Base-by-base conservation (phyloP, 2,888 invertebrate genomes). In the Thecocarcelia acutangulata region DNA sequence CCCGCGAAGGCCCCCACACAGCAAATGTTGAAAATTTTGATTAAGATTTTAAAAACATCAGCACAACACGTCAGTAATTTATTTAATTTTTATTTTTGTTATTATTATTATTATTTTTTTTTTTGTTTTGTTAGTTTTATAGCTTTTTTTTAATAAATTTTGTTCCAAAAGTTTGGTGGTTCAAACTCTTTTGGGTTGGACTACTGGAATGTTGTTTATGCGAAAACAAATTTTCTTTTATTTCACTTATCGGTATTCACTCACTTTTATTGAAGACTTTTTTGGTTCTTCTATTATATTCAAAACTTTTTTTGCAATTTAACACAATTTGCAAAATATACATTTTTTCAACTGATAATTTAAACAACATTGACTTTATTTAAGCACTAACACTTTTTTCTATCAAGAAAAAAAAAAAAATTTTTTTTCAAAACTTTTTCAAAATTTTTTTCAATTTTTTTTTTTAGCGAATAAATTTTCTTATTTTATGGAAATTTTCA, bases 1-100 rank as follows among this genome's bases (percentile, higher is more conserved):
- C 74, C 82, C 82, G 78, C 86, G 85, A 86, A 85, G 87, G 89
- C 88, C 88, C 88, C 88, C 88, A 88, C 89, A 86, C 86, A 84
- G 84, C 84, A 84, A 85, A 78, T 54, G 82, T 70, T 78, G 72
- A 78, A 56, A 84, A 46, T 79, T 59, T 78, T 59, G 59, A 70
- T 84, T 59, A 72, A 54, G 79, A 63, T 83, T 83, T 77, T 83
- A 84, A 84, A 73, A 84, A 83, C 85, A 84, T 82, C 81, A 84
- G 83, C 85, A 85, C 85, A 84, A 85, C 83, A 85, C 83, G 80
- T 46, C 54, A 56, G 33, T 33, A 74, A 54, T 44, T 50, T 63
- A 13, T 61, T 52, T 12, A 33, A 44, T 9, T n/a, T n/a, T n/a
- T 37, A 37, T 12, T 48, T 58, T 66, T 75, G 17, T 24, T 1